A percentile compares a stretch with the other conserved stretches of the same genome.
These are phyloP conservation scores for Silvanus unidentatus DNA, from an alignment of 2,888 invertebrate species.

Conservation along the genomic window DNA sequence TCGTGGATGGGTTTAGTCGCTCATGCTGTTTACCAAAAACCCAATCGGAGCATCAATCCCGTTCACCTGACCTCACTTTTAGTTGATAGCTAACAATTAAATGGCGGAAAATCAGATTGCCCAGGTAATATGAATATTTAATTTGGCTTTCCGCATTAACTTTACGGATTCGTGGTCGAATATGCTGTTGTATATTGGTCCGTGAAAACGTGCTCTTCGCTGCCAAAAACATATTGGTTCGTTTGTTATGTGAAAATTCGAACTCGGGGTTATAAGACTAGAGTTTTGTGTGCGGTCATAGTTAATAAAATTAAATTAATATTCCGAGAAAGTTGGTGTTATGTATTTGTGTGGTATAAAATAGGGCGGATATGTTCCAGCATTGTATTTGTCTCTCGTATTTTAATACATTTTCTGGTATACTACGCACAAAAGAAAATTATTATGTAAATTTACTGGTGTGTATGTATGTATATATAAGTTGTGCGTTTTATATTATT, in stretches of 20 bases:
- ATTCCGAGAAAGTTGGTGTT: too few species aligned
- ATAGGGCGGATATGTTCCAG: too few species aligned
- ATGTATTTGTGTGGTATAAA: too few species aligned
- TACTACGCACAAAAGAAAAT: not conserved
- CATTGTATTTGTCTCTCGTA: too few species aligned
- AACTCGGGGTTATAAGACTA: too few species aligned
- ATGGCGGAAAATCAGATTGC: conserved; percentile 55
- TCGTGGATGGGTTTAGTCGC: conserved; percentile 9
- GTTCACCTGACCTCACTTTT: conserved; percentile 14
- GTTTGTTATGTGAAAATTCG: too few species aligned
- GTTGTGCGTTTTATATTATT: not conserved
- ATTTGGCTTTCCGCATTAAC: too few species aligned
- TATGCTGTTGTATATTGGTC: too few species aligned
- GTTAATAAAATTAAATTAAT: too few species aligned
- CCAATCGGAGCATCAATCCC: conserved; percentile 1
- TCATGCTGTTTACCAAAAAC: not conserved
- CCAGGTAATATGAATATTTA: conserved; percentile 46
- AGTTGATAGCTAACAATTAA: conserved; percentile 27
- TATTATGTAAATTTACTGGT: not conserved
- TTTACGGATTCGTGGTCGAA: too few species aligned
- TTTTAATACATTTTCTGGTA: not conserved
- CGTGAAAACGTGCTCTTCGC: too few species aligned
- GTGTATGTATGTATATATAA: not conserved
- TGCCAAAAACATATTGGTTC: too few species aligned
- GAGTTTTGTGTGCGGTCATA: not conserved